Conservation (phyloP, 2,888 invertebrate species). For the Drosophila cracens region DNA sequence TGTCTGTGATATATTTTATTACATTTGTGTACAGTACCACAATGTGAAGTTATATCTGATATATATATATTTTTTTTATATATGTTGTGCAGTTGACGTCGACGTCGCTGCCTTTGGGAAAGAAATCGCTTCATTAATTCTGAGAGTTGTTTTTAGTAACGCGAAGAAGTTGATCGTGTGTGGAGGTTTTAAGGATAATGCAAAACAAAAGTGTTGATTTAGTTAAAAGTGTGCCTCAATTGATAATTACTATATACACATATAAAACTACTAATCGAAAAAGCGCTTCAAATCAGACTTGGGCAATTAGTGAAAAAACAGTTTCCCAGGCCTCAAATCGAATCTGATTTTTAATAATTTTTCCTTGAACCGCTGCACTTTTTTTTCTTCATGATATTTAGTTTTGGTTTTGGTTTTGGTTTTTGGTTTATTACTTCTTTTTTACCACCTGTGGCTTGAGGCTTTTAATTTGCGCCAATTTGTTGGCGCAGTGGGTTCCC, state of each 20-base stretch:
- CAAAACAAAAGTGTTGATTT: not conserved
- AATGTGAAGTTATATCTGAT: slow-evolving; percentile 24
- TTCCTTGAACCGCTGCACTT: slow-evolving; percentile 25
- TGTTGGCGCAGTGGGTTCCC: slow-evolving; percentile 44
- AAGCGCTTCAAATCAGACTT: slow-evolving; percentile 14
- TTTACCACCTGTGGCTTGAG: slow-evolving; percentile 65
- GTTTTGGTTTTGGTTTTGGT: slow-evolving; percentile 3
- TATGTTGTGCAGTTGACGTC: slow-evolving; percentile 24
- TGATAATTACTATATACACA: not conserved
- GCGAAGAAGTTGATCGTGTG: slow-evolving; percentile 46
- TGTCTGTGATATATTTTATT: slow-evolving; percentile 44
- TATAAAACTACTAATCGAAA: not conserved
- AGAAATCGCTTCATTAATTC: slow-evolving; percentile 14
- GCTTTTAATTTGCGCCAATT: slow-evolving; percentile 71
- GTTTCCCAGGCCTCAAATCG: slow-evolving; percentile 64
- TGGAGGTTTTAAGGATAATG: slow-evolving; percentile 15
- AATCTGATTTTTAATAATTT: slow-evolving; percentile 56
- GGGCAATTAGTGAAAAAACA: slow-evolving; percentile 46
- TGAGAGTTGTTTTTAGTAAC: slow-evolving; percentile 40
- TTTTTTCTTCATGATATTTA: slow-evolving; percentile 12
- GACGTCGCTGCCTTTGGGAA: slow-evolving; percentile 29
- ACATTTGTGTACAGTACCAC: slow-evolving; percentile 58
- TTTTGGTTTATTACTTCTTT: slow-evolving; percentile 24
- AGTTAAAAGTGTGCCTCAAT: not conserved
- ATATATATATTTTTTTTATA: not conserved